Evolutionary conservation across 2,113 vertebrate species (phyloP).

Genomic region (Mirza zaza): DNA sequence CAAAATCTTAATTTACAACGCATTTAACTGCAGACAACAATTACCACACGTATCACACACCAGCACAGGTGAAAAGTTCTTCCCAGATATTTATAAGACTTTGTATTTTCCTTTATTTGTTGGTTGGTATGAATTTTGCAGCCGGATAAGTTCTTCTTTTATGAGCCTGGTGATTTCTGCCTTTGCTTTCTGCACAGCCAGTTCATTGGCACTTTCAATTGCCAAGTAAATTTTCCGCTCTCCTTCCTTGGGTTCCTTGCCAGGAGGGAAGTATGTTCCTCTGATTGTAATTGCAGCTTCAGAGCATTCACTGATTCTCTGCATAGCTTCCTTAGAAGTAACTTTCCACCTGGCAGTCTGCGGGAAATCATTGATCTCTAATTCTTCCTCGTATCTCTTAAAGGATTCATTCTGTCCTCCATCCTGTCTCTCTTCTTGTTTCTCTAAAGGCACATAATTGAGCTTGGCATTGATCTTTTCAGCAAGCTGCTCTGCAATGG

Average conservation of each 20-base stretch:
- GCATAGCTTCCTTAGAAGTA: conserved; percentile 97
- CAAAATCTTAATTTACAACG: conserved; percentile 85
- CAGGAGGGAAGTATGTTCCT: conserved; percentile 98
- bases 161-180: conserved; percentile 98
- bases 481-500: conserved; percentile 97
- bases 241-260: conserved; percentile 99
- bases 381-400: conserved; percentile 98
- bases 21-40: conserved; percentile 83
- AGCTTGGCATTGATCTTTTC: conserved; percentile 99
- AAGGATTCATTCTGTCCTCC: conserved; percentile 95
- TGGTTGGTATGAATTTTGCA: conserved; percentile 99
- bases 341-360: conserved; percentile 99
- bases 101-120: conserved; percentile 99
- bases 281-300: conserved; percentile 99
- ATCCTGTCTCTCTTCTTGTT: conserved; percentile 96
- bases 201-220: conserved; percentile 98
- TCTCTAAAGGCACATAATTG: conserved; percentile 99
- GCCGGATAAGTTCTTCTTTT: conserved; percentile 98
- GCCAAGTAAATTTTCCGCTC: conserved; percentile 99
- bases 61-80: conserved; percentile 73
- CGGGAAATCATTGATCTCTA: conserved; percentile 99
- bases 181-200: conserved; percentile 99
- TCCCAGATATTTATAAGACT: conserved; percentile 90
- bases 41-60: conserved; percentile 80
- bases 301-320: conserved; percentile 98